Evolutionary conservation across 2,797 vertebrate genomes (phyloP).

Genomic region (Coregonus sp.): DNA sequence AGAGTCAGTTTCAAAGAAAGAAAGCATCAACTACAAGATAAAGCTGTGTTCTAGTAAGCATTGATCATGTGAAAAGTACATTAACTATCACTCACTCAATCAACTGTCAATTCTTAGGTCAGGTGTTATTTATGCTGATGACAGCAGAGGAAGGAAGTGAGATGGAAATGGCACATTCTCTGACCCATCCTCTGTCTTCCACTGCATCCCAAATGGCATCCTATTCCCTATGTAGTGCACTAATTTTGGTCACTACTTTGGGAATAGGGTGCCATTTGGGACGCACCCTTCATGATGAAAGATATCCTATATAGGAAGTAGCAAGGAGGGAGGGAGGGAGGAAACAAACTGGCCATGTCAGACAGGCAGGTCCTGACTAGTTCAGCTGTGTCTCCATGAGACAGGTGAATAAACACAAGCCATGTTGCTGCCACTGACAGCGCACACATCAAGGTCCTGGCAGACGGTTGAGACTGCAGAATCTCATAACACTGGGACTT

Average conservation of each 20-base stretch:
- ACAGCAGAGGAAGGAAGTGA: conserved; percentile 45
- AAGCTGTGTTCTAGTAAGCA: conserved; percentile 17
- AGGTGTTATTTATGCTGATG: conserved; percentile 49
- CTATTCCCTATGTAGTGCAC: not conserved
- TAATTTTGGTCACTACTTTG: not conserved
- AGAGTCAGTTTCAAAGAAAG: conserved; percentile 64
- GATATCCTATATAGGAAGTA: conserved; percentile 29
- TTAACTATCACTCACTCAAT: conserved; percentile 38
- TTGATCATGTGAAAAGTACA: conserved; percentile 23
- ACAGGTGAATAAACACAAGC: conserved; percentile 66
- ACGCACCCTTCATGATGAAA: not conserved
- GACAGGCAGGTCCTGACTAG: conserved; percentile 29
- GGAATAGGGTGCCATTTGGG: not conserved
- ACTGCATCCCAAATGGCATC: not conserved
- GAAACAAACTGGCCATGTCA: conserved; percentile 35
- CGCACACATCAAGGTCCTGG: conserved; percentile 47
- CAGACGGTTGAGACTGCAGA: conserved; percentile 13
- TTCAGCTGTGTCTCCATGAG: conserved; percentile 52
- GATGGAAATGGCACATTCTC: conserved; percentile 24
- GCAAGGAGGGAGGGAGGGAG: not conserved
- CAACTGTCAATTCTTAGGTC: conserved; percentile 7
- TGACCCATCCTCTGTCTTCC: conserved; percentile 4
- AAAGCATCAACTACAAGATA: conserved; percentile 57
- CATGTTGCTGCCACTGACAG: conserved; percentile 39
- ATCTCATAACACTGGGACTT: too few species aligned